Evolutionary conservation across 1,140 invertebrate genomes (phyloP), one percentile per base, ranked within the genome.

Genomic region (Drosophila ogumai): DNA sequence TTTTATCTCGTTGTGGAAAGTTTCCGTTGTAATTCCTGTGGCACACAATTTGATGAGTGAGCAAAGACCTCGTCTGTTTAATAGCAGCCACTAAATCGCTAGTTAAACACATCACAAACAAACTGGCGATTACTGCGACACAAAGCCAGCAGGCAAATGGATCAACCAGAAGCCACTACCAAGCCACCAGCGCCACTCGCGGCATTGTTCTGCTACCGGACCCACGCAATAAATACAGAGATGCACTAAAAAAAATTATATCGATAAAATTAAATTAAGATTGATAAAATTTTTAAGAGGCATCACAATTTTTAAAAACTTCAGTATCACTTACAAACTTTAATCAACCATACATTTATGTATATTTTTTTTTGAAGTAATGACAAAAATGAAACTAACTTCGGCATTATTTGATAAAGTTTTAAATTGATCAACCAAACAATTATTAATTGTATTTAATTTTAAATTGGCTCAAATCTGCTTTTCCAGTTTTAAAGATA

Each of bases 31-130:
- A 66, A 74, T 49, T 58, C 55, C 52, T 32, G 2, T 19, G 8
- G 31, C 44, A 46, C n/a, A 58, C 32, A 63, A 25, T 52, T 66
- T 47, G 64, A 59, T 63, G 52, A 40, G n/a, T 60, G 57, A 46
- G 75, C 67, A 80, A 80, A 80, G 38, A 38, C 56, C 19, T 58
- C 44, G 65, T 43, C 34, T 46, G 54, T 73, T 81, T 69, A 58
- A 82, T 79, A 44, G 56, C 64, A 46, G 60, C 63, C 71, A 84
- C 71, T 82, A 82, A 82, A 75, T 67, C 81, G 41, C 46, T 74
- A 50, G 75, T 82, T 84, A 80, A 79, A 67, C 65, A 81, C 66
- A 79, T 63, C 67, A 66, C 44, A 58, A 49, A 49, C 49, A 65
- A 81, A 75, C 44, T 47, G 56, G 13, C 19, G 40, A 36, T 55